These are phyloP conservation scores for Chroicocephalus ridibundus DNA, from an alignment of 2,113 vertebrate species.

Conservation along the genomic window DNA sequence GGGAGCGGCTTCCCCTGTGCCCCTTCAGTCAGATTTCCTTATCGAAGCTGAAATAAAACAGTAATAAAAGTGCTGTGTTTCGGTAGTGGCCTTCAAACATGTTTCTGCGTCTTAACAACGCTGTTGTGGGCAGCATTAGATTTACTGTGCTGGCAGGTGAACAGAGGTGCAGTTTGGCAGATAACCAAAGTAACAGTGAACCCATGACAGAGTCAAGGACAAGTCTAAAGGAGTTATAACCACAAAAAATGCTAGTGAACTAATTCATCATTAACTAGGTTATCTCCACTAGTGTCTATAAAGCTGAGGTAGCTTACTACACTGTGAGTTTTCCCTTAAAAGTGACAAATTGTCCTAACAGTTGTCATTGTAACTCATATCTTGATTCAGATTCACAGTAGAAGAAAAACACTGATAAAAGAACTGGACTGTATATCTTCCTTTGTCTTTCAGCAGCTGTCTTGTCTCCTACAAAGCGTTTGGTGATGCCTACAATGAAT, in stretches of 20 bases:
- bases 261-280: neutral
- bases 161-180: neutral
- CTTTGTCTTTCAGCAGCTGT: neutral
- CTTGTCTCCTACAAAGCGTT: neutral
- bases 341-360: neutral
- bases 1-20: accelerated
- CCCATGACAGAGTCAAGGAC: neutral
- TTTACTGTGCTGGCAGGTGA: neutral
- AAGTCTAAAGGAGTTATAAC: neutral
- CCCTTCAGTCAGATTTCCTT: neutral
- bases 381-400: neutral
- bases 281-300: neutral
- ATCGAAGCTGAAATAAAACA: neutral
- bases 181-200: neutral
- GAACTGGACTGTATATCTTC: neutral
- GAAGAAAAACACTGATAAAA: neutral
- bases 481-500: neutral
- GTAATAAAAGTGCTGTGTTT: accelerated
- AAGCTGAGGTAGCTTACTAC: neutral
- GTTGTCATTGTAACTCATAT: neutral
- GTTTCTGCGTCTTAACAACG: accelerated
- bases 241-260: neutral
- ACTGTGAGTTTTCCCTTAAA: neutral
- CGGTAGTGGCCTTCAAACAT: neutral
- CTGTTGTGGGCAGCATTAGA: neutral